Percentiles rank a stretch among this genome's conserved stretches.
These are phyloP conservation scores for Coryphaenoides rupestris DNA, from an alignment of 2,113 vertebrate genomes.

Conservation along the genomic window DNA sequence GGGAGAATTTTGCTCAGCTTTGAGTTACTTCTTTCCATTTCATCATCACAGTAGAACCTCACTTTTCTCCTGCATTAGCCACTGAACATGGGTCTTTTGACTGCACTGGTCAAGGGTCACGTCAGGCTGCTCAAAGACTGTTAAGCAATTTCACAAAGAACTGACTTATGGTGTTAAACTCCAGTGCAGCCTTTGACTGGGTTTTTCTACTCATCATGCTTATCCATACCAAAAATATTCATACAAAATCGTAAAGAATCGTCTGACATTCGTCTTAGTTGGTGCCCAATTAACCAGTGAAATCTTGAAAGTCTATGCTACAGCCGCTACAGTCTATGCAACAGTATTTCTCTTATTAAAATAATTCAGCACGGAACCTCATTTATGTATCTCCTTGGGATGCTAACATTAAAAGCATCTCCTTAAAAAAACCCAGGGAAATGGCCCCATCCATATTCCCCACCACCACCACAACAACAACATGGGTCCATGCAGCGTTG, in stretches of 20 bases:
- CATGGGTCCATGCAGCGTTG: too few relatives aligned
- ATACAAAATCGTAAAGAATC: background rate
- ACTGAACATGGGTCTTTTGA: too few relatives aligned
- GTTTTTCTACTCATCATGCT: background rate
- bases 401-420: conserved; percentile 18
- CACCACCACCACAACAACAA: too few relatives aligned
- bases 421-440: background rate
- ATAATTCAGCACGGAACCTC: background rate
- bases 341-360: background rate
- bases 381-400: conserved; percentile 11
- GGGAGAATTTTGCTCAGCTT: too few relatives aligned
- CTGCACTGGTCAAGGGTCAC: background rate
- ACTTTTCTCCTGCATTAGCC: too few relatives aligned
- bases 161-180: too few relatives aligned
- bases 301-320: background rate
- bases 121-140: background rate
- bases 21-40: too few relatives aligned
- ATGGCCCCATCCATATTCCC: too few relatives aligned
- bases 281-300: background rate
- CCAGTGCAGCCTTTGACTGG: too few relatives aligned
- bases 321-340: too few relatives aligned
- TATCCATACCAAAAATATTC: background rate
- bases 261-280: conserved; percentile 4
- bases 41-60: too few relatives aligned
- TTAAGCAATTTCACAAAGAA: background rate